These are phyloP conservation scores for Poecilus cupreus DNA, from an alignment of 2,888 invertebrate species.

Conservation along the genomic window DNA sequence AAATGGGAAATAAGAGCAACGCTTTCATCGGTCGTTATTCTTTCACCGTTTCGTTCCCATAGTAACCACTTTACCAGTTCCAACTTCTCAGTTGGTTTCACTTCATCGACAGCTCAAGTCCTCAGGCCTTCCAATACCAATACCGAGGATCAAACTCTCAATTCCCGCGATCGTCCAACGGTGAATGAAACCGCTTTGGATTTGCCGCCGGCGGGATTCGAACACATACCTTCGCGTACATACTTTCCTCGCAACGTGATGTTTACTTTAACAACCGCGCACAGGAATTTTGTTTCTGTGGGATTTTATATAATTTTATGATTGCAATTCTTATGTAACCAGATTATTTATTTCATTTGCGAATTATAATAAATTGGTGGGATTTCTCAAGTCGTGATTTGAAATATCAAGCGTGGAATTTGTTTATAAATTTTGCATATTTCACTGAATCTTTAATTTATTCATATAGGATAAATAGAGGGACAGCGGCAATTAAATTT, in stretches of 20 bases:
- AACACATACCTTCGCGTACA: conserved; percentile 25
- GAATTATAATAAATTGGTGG: no score
- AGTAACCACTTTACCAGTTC: not conserved
- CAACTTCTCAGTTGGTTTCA: not conserved
- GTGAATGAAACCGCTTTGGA: conserved; percentile 32
- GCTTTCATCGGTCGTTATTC: not conserved
- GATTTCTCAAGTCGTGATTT: no score
- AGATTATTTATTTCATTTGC: no score
- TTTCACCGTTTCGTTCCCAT: conserved; percentile 1
- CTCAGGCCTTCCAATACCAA: conserved; percentile 7
- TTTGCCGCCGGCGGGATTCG: conserved; percentile 22
- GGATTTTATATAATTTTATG: not conserved
- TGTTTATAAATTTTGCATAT: no score
- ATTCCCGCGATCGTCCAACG: conserved; percentile 13
- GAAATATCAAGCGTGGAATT: no score
- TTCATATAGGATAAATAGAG: no score
- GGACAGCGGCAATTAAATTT: no score
- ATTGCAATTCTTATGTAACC: no score
- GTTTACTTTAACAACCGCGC: not conserved
- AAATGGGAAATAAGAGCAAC: not conserved
- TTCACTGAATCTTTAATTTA: no score
- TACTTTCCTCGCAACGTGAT: not conserved
- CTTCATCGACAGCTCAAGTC: conserved; percentile 15
- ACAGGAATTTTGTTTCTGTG: not conserved
- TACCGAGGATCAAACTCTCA: conserved; percentile 8